phyloP scores from a whole-genome alignment of 2,888 invertebrate species.

The Hypselothyrea guttata region DNA sequence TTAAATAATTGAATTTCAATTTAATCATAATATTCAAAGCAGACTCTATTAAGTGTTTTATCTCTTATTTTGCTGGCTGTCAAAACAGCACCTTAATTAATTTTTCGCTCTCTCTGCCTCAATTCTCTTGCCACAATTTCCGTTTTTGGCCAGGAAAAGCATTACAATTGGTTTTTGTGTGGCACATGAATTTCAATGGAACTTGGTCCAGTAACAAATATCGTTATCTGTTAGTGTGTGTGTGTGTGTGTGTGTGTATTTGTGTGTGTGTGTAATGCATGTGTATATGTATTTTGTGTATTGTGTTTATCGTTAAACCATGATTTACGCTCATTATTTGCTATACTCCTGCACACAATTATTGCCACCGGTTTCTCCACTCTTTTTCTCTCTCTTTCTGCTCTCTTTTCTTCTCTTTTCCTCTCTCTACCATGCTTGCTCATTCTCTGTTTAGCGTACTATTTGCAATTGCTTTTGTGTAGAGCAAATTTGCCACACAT shows the following conservation, averaged over 20 bases:
- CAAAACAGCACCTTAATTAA: constrained; percentile 46
- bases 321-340: constrained; percentile 77
- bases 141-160: too few relatives aligned
- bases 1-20: neutral
- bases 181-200: constrained; percentile 38
- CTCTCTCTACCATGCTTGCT: neutral
- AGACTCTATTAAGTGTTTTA: neutral
- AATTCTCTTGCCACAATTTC: constrained; percentile 24
- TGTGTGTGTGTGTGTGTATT: neutral
- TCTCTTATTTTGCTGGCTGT: constrained; percentile 20
- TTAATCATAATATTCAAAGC: neutral
- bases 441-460: neutral
- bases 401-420: neutral
- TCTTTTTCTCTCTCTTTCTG: neutral
- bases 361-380: constrained; percentile 9
- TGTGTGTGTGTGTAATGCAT: too few relatives aligned
- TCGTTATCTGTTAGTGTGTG: constrained; percentile 17
- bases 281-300: constrained; percentile 35
- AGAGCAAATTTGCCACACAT: constrained; percentile 65
- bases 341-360: constrained; percentile 30
- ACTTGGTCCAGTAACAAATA: constrained; percentile 2
- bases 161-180: neutral
- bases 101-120: constrained; percentile 26
- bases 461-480: constrained; percentile 44
- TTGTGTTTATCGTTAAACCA: constrained; percentile 73